Conservation (phyloP, 2,113 vertebrate genomes). For the Cololabis saira region DNA sequence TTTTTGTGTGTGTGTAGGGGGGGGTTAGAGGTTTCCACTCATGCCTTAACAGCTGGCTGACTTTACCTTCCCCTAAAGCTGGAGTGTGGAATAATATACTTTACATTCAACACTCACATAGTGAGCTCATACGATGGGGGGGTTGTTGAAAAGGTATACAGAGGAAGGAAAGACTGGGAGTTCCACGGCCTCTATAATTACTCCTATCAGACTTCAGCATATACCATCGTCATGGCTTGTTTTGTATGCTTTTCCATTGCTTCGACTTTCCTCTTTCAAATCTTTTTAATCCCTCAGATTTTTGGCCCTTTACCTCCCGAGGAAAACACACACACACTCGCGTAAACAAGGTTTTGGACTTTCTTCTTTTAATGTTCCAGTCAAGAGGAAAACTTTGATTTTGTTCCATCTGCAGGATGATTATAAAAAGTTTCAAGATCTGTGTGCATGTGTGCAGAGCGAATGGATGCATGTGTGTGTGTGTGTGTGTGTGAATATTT, state of each 20-base stretch:
- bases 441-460: neutral
- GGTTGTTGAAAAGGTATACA: conserved; percentile 66
- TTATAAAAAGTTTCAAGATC: conserved; percentile 1
- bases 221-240: conserved; percentile 53
- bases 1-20: no score
- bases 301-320: conserved; percentile 12
- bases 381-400: conserved; percentile 29
- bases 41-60: conserved; percentile 43
- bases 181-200: conserved; percentile 72
- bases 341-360: neutral
- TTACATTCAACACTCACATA: conserved; percentile 28
- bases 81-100: conserved; percentile 8
- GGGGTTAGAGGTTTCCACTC: conserved; percentile 55
- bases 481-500: neutral
- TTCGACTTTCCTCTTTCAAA: conserved; percentile 25
- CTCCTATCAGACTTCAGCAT: conserved; percentile 50
- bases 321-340: conserved; percentile 15
- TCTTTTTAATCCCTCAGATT: conserved; percentile 35
- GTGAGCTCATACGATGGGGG: conserved; percentile 41
- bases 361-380: conserved; percentile 40
- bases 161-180: conserved; percentile 68
- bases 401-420: neutral
- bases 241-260: conserved; percentile 48
- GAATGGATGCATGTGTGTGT: conserved; percentile 15
- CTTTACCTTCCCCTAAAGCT: conserved; percentile 66